Evolutionary conservation across 2,888 invertebrate genomes (phyloP).

Genomic region (Sphinx pinastri): DNA sequence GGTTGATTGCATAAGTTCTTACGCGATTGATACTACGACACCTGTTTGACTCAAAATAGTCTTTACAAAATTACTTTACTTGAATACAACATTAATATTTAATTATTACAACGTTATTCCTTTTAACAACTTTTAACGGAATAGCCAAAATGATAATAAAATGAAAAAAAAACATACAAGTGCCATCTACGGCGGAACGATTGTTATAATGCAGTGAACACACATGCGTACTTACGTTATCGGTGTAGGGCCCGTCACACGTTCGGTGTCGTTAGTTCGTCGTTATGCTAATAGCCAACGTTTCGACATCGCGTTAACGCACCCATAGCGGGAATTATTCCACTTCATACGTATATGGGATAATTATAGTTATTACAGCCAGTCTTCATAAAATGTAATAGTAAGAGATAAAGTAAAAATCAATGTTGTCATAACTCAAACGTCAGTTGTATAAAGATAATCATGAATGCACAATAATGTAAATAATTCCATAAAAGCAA

Average conservation of each 20-base stretch:
- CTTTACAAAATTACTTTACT: no score
- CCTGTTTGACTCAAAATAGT: no score
- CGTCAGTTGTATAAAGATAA: no score
- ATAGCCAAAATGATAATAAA: background rate
- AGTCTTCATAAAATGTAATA: no score
- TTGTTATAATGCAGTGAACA: conserved; percentile 8
- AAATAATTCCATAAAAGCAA: no score
- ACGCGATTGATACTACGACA: no score
- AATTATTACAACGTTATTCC: no score
- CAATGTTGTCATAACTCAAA: no score
- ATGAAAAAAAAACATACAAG: background rate
- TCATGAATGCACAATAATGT: no score
- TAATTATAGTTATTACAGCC: background rate
- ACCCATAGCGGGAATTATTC: conserved; percentile 15
- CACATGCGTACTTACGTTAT: conserved; percentile 17
- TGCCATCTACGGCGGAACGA: background rate
- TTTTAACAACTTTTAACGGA: background rate
- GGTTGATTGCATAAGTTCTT: no score
- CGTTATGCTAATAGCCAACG: conserved; percentile 42
- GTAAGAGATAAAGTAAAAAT: no score
- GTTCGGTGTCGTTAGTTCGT: conserved; percentile 42
- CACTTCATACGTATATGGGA: conserved; percentile 11
- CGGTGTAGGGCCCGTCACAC: conserved; percentile 21
- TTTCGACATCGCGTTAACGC: conserved; percentile 10
- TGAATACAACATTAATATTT: no score